Evolutionary conservation across 2,797 vertebrate species (phyloP), one percentile per base, ranked within the genome.

Genomic region (Danio aesculapii): DNA sequence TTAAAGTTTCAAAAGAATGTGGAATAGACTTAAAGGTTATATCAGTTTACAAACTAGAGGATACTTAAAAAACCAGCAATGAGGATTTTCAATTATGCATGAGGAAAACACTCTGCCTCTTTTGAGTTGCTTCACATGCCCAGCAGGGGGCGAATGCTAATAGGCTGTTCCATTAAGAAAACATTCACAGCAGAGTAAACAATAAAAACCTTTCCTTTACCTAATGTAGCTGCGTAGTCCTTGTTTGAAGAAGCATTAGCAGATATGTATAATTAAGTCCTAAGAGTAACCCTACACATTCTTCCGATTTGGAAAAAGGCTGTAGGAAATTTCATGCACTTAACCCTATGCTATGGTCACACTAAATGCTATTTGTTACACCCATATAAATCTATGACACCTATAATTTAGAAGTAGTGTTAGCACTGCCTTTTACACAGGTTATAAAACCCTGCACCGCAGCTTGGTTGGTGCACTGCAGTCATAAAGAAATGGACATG

Each of bases 211-310:
- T 13, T 30, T 47, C 8, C 11, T 74, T 61, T 19, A 61, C 13
- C 44, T 61, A n/a, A n/a, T 49, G 57, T 30, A 12, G 57, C 17
- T 30, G 53, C 46, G 70, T 73, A 19, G 16, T 7, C n/a, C 68
- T 72, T 72, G 14, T 49, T 49, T 62, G 44, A 49, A 61, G 46
- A 50, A 62, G 46, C 21, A 19, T 9, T 63, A 11, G 14, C 5
- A 69, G 50, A 6, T 70, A 70, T 39, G 7, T 39, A 8, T 49
- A 49, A 49, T 49, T 8, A 77, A 46, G 85, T 93, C 91, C 92
- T 89, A 79, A 77, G 77, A 85, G 5, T 12, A 87, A 89, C 94
- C 97, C 97, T 94, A 97, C 96, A 21, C 97, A 95, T 81, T 97
- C 47, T 53, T 97, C 47, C 55, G 39, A 53, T 53, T 47, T 61